Percentiles rank a stretch among this genome's conserved stretches.
These are phyloP conservation scores for Lasioglossum villosulum DNA, from an alignment of 2,888 invertebrate genomes.

Conservation along the genomic window DNA sequence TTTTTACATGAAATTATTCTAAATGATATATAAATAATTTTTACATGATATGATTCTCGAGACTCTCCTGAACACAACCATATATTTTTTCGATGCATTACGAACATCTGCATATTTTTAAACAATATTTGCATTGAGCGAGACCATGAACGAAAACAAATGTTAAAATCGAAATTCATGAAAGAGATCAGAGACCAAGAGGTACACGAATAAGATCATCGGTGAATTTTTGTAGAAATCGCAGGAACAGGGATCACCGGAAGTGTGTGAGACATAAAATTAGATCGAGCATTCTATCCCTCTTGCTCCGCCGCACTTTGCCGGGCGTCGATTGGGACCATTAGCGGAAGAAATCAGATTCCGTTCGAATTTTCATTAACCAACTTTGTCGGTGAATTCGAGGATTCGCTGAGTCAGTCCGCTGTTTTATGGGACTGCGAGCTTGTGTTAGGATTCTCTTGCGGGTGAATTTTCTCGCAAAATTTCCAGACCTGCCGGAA, in stretches of 20 bases:
- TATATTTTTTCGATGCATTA: too few relatives aligned
- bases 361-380: not conserved
- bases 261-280: not conserved
- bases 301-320: not conserved
- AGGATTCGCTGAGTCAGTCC: not conserved
- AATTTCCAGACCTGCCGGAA: conserved; percentile 11
- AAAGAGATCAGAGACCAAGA: not conserved
- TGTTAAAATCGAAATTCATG: too few relatives aligned
- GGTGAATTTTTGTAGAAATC: not conserved
- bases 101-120: too few relatives aligned
- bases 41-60: not conserved
- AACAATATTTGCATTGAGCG: too few relatives aligned
- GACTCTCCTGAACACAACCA: too few relatives aligned
- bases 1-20: too few relatives aligned
- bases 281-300: not conserved
- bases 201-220: not conserved
- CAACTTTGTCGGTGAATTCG: not conserved
- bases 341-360: not conserved
- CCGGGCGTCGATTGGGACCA: not conserved
- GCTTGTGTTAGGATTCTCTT: not conserved
- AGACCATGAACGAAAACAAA: too few relatives aligned
- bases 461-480: not conserved
- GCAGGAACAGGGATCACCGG: not conserved
- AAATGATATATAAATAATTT: not conserved
- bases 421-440: not conserved